These are phyloP conservation scores for Euphydryas editha DNA, from an alignment of 2,888 invertebrate genomes.

Conservation along the genomic window DNA sequence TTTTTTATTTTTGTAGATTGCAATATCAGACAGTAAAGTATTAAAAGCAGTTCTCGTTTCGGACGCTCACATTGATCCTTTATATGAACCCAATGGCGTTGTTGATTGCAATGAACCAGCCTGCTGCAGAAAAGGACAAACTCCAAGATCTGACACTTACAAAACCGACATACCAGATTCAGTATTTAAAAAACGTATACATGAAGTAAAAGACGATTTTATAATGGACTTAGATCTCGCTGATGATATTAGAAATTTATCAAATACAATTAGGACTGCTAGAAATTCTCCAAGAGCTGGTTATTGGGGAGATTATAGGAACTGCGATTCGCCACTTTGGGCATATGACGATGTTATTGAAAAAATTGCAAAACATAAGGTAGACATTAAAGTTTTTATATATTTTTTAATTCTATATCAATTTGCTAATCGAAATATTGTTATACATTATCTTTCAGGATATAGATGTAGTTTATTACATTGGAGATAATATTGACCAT, in stretches of 20 bases:
- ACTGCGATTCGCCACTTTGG: slow-evolving; percentile 90
- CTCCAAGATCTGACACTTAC: slow-evolving; percentile 55
- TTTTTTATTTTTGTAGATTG: slow-evolving; percentile 48
- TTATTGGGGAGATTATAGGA: slow-evolving; percentile 91
- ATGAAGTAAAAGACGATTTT: slow-evolving; percentile 50
- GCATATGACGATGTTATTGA: slow-evolving; percentile 86
- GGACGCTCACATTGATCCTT: slow-evolving; percentile 91
- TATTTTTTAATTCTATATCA: not conserved
- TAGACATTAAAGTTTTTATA: slow-evolving; percentile 45
- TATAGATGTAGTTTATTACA: slow-evolving; percentile 89
- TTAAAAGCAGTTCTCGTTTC: slow-evolving; percentile 87
- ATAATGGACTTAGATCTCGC: slow-evolving; percentile 58
- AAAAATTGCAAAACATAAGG: slow-evolving; percentile 83
- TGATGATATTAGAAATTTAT: slow-evolving; percentile 44
- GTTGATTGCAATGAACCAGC: slow-evolving; percentile 89
- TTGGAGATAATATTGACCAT: slow-evolving; percentile 94
- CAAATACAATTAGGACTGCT: not conserved
- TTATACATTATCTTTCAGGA: slow-evolving; percentile 61
- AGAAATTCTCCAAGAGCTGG: slow-evolving; percentile 83
- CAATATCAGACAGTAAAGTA: slow-evolving; percentile 49
- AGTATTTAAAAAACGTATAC: slow-evolving; percentile 54
- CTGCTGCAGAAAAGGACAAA: slow-evolving; percentile 88
- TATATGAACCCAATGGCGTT: slow-evolving; percentile 86
- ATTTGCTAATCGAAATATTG: not conserved
- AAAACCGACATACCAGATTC: slow-evolving; percentile 53